phyloP scores from a whole-genome alignment of 2,888 invertebrate species.

The Sipha maydis region DNA sequence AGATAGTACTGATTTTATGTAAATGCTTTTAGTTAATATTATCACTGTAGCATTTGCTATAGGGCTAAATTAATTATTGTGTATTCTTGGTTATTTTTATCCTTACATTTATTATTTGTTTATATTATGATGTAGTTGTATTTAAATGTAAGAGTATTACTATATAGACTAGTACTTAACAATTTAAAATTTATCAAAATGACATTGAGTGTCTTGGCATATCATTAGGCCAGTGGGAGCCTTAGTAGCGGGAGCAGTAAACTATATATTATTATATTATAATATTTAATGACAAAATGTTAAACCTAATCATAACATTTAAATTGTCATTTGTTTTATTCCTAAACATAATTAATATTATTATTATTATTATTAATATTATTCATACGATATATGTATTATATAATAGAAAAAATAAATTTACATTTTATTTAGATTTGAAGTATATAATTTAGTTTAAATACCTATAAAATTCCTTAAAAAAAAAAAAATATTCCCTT shows the following conservation, averaged over 20 bases:
- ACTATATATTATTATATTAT: conserved; percentile 45
- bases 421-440: conserved; percentile 12
- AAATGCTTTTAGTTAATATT: conserved; percentile 41
- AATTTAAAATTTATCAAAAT: conserved; percentile 51
- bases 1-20: background rate
- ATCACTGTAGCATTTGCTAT: background rate
- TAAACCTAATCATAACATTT: conserved; percentile 28
- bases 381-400: conserved; percentile 38
- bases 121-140: conserved; percentile 1
- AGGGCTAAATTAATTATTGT: background rate
- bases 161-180: conserved; percentile 48
- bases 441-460: conserved; percentile 2
- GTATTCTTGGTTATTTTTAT: conserved; percentile 12
- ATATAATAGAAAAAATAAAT: conserved; percentile 47
- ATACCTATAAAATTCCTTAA: background rate
- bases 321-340: conserved; percentile 43
- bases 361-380: conserved; percentile 48
- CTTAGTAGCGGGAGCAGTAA: conserved; percentile 61
- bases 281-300: conserved; percentile 48
- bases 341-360: conserved; percentile 52
- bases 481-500: no score
- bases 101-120: conserved; percentile 13
- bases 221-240: conserved; percentile 62
- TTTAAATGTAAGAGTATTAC: conserved; percentile 24
- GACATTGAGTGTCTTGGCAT: conserved; percentile 61